Percentiles rank a stretch among this genome's conserved stretches.
These are phyloP conservation scores for Poicephalus meyeri DNA, from an alignment of 2,113 vertebrate genomes.

Conservation along the genomic window DNA sequence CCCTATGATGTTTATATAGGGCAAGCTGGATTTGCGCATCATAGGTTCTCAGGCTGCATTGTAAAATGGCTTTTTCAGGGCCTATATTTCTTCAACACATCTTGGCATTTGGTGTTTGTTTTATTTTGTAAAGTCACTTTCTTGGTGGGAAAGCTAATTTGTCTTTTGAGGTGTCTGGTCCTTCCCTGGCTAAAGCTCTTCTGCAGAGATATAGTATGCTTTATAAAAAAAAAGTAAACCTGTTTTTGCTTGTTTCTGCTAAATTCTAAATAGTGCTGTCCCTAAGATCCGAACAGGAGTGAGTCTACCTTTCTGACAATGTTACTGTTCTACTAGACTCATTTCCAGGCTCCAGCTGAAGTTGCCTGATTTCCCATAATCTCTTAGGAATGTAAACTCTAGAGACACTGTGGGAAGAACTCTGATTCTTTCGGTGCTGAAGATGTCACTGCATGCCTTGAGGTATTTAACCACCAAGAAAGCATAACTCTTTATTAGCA, in stretches of 20 bases:
- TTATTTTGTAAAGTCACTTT: neutral
- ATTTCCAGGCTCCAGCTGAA: neutral
- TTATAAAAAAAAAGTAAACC: neutral
- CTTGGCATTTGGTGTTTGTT: neutral
- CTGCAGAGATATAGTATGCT: neutral
- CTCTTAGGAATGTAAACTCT: neutral
- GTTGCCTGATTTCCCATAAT: neutral
- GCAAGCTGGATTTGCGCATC: neutral
- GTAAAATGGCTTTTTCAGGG: neutral
- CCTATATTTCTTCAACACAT: neutral
- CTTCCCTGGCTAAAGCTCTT: neutral
- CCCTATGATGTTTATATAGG: neutral
- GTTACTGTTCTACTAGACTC: neutral
- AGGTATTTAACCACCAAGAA: neutral
- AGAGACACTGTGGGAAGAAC: accelerated
- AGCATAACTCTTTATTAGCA: neutral
- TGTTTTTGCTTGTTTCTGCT: neutral
- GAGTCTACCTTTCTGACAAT: neutral
- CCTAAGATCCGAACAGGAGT: neutral
- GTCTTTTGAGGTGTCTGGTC: neutral
- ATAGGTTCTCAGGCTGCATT: neutral
- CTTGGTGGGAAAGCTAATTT: neutral
- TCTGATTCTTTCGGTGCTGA: neutral
- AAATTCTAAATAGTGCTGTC: neutral
- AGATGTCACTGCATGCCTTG: neutral